Evolutionary conservation across 2,113 vertebrate species (phyloP), one percentile per base, ranked within the genome.

Genomic region (Brienomyrus brachyistius): DNA sequence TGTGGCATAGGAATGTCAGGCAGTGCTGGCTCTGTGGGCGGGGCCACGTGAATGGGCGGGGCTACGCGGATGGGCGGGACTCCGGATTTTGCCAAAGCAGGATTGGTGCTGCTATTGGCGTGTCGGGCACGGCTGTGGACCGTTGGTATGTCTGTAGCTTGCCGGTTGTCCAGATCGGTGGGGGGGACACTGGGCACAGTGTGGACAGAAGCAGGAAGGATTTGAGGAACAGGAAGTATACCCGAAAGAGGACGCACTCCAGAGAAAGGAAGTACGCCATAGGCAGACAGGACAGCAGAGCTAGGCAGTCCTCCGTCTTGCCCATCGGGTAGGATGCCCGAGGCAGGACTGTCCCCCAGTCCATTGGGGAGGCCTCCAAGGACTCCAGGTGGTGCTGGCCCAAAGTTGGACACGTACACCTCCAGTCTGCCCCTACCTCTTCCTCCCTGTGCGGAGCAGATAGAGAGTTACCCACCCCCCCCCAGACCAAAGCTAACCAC

Each of bases 381-480:
- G 3, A 87, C 8, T 23, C 45, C 27, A 2, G 74, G 31, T 43
- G 74, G 35, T 43, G 35, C 35, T 40, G 35, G 15, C 56, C 94
- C 91, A 62, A 93, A 1, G 8, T 43, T 87, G 4, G 91, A 51
- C 88, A 95, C 27, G 51, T 90, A 94, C 77, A 92, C 77, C 7
- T 90, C 90, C 48, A 94, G 21, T 17, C 92, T 92, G 1, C 89
- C 74, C 56, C 93, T 48, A 90, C 88, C 82, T 66, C 91, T 93
- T 88, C 45, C 92, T 52, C 90, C 90, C 94, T 95, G 90, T 48
- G 90, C 11, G 88, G 6, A 91, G 82, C 21, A 84, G 82, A 84
- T 11, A 10, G 82, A 84, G 45, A 84, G 45, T 48, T 15, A 80
- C 47, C 45, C 47, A 31, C 1, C 40, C 40, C 40, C 1, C 21